Evolutionary conservation across 2,113 vertebrate species (phyloP).

Genomic region (Psophia crepitans): DNA sequence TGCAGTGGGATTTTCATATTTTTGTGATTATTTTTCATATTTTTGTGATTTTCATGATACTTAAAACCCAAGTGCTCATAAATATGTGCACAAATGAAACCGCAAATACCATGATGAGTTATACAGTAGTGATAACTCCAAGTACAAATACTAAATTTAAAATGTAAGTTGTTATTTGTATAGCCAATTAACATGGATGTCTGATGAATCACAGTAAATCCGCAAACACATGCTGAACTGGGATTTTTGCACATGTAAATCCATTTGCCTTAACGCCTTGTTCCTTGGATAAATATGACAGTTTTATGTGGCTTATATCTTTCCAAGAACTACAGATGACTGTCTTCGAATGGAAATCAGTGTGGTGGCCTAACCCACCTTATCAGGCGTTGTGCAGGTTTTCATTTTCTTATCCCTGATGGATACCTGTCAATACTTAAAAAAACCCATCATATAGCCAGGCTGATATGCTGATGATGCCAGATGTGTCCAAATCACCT

Average conservation of each 20-base stretch:
- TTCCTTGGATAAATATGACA: neutral
- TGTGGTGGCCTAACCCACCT: neutral
- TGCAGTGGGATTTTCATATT: neutral
- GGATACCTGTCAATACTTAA: neutral
- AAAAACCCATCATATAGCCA: neutral
- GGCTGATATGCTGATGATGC: neutral
- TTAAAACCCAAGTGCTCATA: slow-evolving; percentile 10
- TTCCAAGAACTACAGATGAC: neutral
- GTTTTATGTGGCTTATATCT: neutral
- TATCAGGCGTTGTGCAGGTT: neutral
- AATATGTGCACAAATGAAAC: neutral
- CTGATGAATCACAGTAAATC: slow-evolving; percentile 38
- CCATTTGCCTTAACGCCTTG: neutral
- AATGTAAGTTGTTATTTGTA: slow-evolving; percentile 24
- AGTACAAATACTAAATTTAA: slow-evolving; percentile 37
- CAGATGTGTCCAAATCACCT: neutral
- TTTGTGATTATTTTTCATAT: slow-evolving; percentile 7
- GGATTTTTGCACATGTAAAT: slow-evolving; percentile 27
- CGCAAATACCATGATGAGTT: neutral
- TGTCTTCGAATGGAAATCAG: neutral
- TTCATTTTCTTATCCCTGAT: neutral
- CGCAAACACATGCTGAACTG: slow-evolving; percentile 6
- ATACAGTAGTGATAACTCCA: slow-evolving; percentile 29
- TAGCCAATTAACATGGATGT: slow-evolving; percentile 4
- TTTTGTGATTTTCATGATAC: neutral